phyloP scores from a whole-genome alignment of 1,140 invertebrate genomes.

The Anoplophora glabripennis region DNA sequence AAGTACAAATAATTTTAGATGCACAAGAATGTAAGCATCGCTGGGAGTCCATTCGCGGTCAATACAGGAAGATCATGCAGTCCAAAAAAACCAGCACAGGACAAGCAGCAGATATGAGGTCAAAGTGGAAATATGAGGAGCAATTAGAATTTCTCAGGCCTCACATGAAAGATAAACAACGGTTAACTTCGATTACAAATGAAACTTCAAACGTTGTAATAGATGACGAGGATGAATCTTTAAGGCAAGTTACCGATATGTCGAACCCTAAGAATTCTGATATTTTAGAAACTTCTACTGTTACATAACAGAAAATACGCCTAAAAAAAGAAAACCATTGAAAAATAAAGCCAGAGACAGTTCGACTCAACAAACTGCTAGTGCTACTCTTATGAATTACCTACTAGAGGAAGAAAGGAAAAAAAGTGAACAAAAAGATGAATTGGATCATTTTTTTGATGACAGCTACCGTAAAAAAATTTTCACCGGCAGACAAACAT shows the following conservation, averaged over 20 bases:
- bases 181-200: conserved; percentile 1
- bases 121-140: not conserved
- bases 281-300: not conserved
- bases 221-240: too few species aligned
- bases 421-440: too few species aligned
- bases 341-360: too few species aligned
- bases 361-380: too few species aligned
- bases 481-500: too few species aligned
- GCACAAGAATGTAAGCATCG: not conserved
- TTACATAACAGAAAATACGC: not conserved
- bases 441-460: too few species aligned
- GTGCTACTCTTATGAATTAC: too few species aligned
- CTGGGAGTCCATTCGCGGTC: not conserved
- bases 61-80: not conserved
- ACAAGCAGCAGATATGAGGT: too few species aligned
- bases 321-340: not conserved
- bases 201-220: too few species aligned
- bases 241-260: not conserved
- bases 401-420: too few species aligned
- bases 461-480: too few species aligned
- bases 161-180: conserved; percentile 1
- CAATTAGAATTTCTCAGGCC: not conserved
- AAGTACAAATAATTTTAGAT: not conserved
- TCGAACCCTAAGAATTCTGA: not conserved
- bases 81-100: not conserved